These are phyloP conservation scores for Coenobita brevimanus DNA, from an alignment of 1,140 invertebrate species.

Conservation along the genomic window DNA sequence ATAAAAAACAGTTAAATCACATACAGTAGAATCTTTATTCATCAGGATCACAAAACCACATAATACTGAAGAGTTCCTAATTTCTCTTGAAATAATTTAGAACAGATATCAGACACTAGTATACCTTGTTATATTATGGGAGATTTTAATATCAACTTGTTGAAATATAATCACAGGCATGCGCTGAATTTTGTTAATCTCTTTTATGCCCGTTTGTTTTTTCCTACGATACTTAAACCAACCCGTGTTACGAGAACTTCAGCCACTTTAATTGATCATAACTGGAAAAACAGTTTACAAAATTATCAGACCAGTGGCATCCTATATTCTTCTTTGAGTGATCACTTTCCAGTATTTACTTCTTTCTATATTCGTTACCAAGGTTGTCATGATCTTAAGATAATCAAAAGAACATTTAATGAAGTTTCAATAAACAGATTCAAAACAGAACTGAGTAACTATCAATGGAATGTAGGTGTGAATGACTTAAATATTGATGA, in stretches of 20 bases:
- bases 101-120: no score
- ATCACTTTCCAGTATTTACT: no score
- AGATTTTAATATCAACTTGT: no score
- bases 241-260: no score
- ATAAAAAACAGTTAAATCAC: background rate
- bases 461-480: background rate
- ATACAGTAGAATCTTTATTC: no score
- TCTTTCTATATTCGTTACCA: no score
- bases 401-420: conserved; percentile 10
- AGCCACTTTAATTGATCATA: background rate
- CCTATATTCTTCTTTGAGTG: no score
- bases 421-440: no score
- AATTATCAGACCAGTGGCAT: background rate
- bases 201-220: background rate
- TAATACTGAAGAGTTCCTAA: background rate
- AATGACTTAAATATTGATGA: background rate
- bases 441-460: background rate
- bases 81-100: background rate
- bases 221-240: no score
- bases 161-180: no score
- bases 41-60: background rate
- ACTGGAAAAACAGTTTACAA: background rate
- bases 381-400: background rate
- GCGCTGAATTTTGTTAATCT: background rate
- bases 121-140: no score